phyloP scores from a whole-genome alignment of 2,113 vertebrate species.

The Perccottus glenii region DNA sequence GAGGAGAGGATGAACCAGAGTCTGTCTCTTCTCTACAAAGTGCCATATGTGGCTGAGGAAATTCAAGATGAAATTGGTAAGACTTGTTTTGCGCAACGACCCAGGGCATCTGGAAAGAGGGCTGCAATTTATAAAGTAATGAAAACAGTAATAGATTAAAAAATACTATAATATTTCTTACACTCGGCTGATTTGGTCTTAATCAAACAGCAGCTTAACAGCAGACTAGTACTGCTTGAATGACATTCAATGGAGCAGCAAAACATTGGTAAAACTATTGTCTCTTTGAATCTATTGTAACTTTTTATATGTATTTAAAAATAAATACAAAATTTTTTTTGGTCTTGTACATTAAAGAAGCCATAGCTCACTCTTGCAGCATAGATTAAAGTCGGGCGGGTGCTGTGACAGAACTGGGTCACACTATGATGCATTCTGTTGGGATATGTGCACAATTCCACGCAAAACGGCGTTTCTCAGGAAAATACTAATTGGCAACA shows the following conservation, averaged over 20 bases:
- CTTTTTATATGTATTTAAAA: no score
- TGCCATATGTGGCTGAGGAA: slow-evolving; percentile 94
- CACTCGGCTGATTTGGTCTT: no score
- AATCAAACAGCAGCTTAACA: no score
- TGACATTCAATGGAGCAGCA: no score
- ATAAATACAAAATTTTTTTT: background rate
- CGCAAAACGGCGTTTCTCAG: slow-evolving; percentile 44
- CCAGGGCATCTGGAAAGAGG: background rate
- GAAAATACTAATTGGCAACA: slow-evolving; percentile 62
- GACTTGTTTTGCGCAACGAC: slow-evolving; percentile 52
- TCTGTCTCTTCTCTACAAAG: slow-evolving; percentile 95
- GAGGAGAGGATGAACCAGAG: slow-evolving; percentile 99
- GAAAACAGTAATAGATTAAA: no score
- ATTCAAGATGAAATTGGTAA: slow-evolving; percentile 95
- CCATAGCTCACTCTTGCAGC: slow-evolving; percentile 17
- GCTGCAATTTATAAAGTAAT: background rate
- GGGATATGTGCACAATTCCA: slow-evolving; percentile 61
- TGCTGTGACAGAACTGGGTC: slow-evolving; percentile 78
- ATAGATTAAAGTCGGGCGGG: slow-evolving; percentile 50
- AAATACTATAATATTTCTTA: no score
- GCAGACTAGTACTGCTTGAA: no score
- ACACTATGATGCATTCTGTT: slow-evolving; percentile 49
- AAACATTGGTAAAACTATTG: background rate
- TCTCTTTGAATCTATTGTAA: background rate
- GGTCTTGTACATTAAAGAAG: slow-evolving; percentile 40